Evolutionary conservation across 1,140 invertebrate genomes (phyloP).

Genomic region (Argopecten irradians): DNA sequence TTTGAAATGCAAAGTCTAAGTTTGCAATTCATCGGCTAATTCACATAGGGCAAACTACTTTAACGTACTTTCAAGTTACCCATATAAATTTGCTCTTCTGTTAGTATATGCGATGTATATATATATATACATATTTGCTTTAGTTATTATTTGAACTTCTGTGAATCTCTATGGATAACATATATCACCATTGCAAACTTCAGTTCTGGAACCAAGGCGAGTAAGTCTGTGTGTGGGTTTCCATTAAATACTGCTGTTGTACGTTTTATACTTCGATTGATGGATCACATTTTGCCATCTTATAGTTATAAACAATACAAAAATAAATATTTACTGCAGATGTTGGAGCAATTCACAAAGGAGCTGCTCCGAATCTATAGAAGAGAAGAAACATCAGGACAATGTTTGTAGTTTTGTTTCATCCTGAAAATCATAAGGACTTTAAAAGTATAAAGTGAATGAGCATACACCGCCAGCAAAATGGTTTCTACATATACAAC

Average conservation of each 20-base stretch:
- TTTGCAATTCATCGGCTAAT: too few species aligned
- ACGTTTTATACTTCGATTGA: neutral
- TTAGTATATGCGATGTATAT: too few species aligned
- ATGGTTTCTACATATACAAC: too few species aligned
- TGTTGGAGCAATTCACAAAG: neutral
- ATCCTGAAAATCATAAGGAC: neutral
- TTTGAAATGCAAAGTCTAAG: too few species aligned
- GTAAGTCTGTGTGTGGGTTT: neutral
- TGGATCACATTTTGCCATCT: neutral
- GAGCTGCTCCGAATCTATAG: neutral
- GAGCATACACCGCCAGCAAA: neutral
- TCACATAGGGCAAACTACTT: too few species aligned
- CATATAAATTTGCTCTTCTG: too few species aligned
- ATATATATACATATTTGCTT: too few species aligned
- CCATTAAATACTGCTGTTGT: neutral
- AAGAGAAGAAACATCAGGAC: neutral
- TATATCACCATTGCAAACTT: too few species aligned
- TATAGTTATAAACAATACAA: neutral
- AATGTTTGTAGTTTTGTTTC: neutral
- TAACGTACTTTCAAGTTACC: too few species aligned
- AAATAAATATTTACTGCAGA: neutral
- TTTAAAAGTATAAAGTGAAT: neutral
- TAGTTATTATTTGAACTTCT: too few species aligned
- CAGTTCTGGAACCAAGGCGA: too few species aligned
- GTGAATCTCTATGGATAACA: too few species aligned